Percentiles rank a stretch among this genome's conserved stretches.
Evolutionary conservation across 2,888 invertebrate species (phyloP).

Genomic region (Dicycla oo): DNA sequence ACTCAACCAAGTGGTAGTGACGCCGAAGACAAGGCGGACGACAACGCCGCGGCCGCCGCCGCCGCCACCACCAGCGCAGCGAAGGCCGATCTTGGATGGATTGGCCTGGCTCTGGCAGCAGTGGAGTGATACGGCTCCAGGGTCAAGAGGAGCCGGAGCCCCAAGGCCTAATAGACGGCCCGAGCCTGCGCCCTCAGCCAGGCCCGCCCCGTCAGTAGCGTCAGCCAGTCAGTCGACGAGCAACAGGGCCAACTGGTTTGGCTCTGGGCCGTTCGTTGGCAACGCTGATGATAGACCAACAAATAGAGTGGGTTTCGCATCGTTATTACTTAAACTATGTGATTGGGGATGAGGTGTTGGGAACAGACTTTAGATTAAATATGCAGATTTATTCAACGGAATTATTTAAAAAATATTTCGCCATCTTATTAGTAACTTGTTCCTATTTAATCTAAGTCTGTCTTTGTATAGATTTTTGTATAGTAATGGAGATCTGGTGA

Average conservation of each 20-base stretch:
- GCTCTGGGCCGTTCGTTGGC: conserved; percentile 88
- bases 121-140: conserved; percentile 89
- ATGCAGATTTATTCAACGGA: conserved; percentile 60
- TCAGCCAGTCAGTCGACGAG: conserved; percentile 75
- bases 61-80: conserved; percentile 83
- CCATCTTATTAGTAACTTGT: conserved; percentile 69
- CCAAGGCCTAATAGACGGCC: conserved; percentile 76
- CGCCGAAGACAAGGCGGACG: conserved; percentile 86
- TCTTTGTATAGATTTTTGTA: conserved; percentile 72
- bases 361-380: conserved; percentile 84
- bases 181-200: conserved; percentile 72
- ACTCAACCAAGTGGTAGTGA: conserved; percentile 91
- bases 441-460: conserved; percentile 85
- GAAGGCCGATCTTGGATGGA: conserved; percentile 89
- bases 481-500: conserved; percentile 68
- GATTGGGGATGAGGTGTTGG: conserved; percentile 88
- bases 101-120: conserved; percentile 91
- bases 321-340: conserved; percentile 86
- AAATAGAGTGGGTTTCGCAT: conserved; percentile 89
- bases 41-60: conserved; percentile 81
- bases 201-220: conserved; percentile 73
- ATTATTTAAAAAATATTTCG: conserved; percentile 48
- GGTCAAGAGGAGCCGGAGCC: conserved; percentile 71
- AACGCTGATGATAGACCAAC: conserved; percentile 85
- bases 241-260: conserved; percentile 85